Evolutionary conservation across 2,113 vertebrate genomes (phyloP).

Genomic region (Polypterus senegalus): DNA sequence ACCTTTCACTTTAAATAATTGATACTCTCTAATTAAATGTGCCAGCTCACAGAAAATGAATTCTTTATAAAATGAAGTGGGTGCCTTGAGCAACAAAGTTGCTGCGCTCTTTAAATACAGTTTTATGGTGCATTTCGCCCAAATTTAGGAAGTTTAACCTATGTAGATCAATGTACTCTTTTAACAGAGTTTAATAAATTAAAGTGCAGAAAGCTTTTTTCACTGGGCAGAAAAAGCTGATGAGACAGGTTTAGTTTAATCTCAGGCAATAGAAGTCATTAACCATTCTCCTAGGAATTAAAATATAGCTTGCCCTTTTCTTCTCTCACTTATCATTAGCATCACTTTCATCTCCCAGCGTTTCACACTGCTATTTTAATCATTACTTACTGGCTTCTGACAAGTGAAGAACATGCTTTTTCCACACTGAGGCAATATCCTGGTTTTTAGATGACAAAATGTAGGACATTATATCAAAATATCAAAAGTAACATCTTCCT

Average conservation of each 20-base stretch:
- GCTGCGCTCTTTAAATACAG: constrained; percentile 74
- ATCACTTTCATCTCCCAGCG: constrained; percentile 99
- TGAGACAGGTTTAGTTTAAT: constrained; percentile 99
- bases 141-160: constrained; percentile 99
- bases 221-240: constrained; percentile 98
- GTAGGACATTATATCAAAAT: constrained; percentile 99
- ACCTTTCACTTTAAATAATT: constrained; percentile 81
- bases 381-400: constrained; percentile 99
- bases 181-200: constrained; percentile 99
- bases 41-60: constrained; percentile 77
- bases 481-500: constrained; percentile 82
- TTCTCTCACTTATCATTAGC: constrained; percentile 99
- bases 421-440: constrained; percentile 97
- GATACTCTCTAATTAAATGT: constrained; percentile 90
- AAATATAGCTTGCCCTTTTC: constrained; percentile 99
- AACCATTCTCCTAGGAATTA: constrained; percentile 99
- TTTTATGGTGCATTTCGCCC: constrained; percentile 83
- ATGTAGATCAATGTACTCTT: constrained; percentile 99
- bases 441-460: constrained; percentile 99
- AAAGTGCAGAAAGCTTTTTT: constrained; percentile 95
- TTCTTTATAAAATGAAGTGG: constrained; percentile 66
- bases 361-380: constrained; percentile 99
- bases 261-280: constrained; percentile 99
- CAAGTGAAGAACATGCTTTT: constrained; percentile 99
- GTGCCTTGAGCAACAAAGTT: constrained; percentile 80